These are phyloP conservation scores for Aporophyla nigra DNA, from an alignment of 2,888 invertebrate species.

Conservation along the genomic window DNA sequence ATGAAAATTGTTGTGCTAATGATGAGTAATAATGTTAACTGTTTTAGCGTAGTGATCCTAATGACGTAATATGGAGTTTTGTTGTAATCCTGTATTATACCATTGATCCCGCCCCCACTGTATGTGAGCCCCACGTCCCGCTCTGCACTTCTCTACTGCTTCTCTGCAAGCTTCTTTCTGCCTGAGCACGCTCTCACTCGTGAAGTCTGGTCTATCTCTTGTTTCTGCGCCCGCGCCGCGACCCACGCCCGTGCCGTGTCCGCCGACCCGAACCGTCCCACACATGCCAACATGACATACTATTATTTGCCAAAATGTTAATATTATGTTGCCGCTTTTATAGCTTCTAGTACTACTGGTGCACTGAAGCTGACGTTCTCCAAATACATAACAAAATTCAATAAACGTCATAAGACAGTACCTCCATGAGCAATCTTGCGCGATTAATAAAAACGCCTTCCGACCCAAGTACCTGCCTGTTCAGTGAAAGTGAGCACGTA, in stretches of 20 bases:
- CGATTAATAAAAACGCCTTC: constrained; percentile 58
- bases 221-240: constrained; percentile 82
- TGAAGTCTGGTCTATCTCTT: constrained; percentile 81
- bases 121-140: constrained; percentile 90
- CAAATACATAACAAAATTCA: constrained; percentile 50
- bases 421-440: constrained; percentile 53
- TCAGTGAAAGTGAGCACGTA: constrained; percentile 70
- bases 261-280: constrained; percentile 79
- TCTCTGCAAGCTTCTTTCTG: constrained; percentile 91
- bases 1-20: constrained; percentile 60
- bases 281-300: constrained; percentile 76
- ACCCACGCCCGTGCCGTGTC: constrained; percentile 73
- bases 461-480: constrained; percentile 60
- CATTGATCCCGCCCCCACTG: constrained; percentile 88
- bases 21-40: constrained; percentile 76
- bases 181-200: constrained; percentile 90
- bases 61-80: constrained; percentile 83
- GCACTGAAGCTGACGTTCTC: constrained; percentile 78
- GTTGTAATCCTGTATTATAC: constrained; percentile 90
- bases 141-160: constrained; percentile 91
- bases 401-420: constrained; percentile 57
- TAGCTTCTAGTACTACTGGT: constrained; percentile 82
- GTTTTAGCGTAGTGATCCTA: constrained; percentile 85
- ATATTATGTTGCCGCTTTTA: constrained; percentile 88
- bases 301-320: constrained; percentile 85